These are phyloP conservation scores for Umimayanthus chanpuru DNA, from an alignment of 92 coral and sea anemone species.

Conservation along the genomic window DNA sequence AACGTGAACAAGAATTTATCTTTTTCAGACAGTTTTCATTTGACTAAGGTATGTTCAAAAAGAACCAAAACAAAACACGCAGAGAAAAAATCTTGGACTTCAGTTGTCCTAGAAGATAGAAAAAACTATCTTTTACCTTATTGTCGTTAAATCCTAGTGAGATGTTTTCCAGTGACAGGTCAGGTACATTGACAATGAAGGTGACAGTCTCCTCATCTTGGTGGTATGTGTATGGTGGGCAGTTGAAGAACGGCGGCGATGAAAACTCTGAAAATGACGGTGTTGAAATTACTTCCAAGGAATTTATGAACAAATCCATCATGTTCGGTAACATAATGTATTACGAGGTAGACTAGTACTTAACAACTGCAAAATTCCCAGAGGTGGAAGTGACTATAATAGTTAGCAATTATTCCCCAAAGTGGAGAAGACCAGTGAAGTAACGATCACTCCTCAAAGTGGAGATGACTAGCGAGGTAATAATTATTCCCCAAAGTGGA, in stretches of 20 bases:
- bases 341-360: no score
- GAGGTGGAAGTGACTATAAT: neutral
- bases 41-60: neutral
- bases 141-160: slow-evolving; percentile 90
- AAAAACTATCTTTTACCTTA: slow-evolving; percentile 63
- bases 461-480: no score
- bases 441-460: no score
- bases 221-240: slow-evolving; percentile 86
- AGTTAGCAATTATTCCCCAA: neutral
- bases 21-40: neutral
- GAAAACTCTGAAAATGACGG: slow-evolving; percentile 56
- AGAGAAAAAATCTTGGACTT: neutral
- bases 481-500: neutral
- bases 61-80: neutral
- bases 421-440: neutral
- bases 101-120: no score
- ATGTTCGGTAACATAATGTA: neutral
- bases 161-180: slow-evolving; percentile 76
- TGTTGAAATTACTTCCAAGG: neutral
- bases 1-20: neutral
- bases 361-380: no score
- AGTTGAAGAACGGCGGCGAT: slow-evolving; percentile 85
- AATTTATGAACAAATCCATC: no score
- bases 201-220: slow-evolving; percentile 79
- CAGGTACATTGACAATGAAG: slow-evolving; percentile 69